Base-by-base conservation (phyloP, 2,113 vertebrate species). In the Donacobius atricapilla region DNA sequence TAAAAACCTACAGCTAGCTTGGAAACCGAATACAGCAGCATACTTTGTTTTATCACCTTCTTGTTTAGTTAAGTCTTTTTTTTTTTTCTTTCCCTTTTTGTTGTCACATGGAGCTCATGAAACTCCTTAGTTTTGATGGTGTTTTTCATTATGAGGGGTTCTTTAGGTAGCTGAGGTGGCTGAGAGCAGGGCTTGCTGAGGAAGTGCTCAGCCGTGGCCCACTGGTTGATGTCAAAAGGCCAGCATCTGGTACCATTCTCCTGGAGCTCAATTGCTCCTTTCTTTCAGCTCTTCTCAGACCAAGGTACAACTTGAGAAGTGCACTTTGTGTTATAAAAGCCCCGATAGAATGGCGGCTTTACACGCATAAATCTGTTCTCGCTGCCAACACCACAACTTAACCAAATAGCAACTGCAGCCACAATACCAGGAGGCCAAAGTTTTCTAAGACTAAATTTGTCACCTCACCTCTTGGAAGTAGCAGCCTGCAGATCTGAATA, bases 201-300 rank as follows among this genome's bases (percentile, higher is more conserved):
- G 76, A 96, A 97, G 90, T 90, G 87, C 68, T 97, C 90, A 93
- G 91, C 57, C 66, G 64, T 88, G 70, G 97, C 96, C 91, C 92
- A 82, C 89, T 96, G 89, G 84, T 58, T 66, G 90, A 9, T 93
- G 89, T 94, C 92, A 96, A 97, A 96, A 97, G 86, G 78, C 69
- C 91, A 95, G 89, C 90, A 96, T 97, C 93, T 96, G 89, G 93
- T 93, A 96, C 79, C 73, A 94, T 96, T 96, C 95, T 94, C 78
- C 85, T 48, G 7, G 28, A 91, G 87, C 77, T 95, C 68, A 76
- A 96, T 97, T 94, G 84, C 92, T 73, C 58, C 96, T 97, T 93
- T 97, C 91, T 96, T 95, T 96, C 47, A 84, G 83, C 24, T 93
- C 90, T 72, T 87, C 96, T 89, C 68, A 79, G 79, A 69, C 69